phyloP scores from a whole-genome alignment of 2,888 invertebrate species.

The Hydraecia micacea region DNA sequence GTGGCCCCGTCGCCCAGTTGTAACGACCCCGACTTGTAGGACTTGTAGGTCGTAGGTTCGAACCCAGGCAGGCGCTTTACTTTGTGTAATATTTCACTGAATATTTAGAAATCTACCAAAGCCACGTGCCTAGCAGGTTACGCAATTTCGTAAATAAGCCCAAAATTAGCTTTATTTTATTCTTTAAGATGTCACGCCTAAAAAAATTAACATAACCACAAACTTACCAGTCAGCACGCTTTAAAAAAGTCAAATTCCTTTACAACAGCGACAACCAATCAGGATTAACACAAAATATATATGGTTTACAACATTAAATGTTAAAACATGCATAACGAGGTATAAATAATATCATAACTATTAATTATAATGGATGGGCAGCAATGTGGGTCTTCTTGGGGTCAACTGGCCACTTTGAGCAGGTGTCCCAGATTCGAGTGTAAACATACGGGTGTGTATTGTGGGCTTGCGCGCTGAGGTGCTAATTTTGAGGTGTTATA shows the following conservation, averaged over 20 bases:
- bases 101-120: not conserved
- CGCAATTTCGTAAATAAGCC: conserved; percentile 3
- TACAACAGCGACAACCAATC: conserved; percentile 15
- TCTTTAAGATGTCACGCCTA: not conserved
- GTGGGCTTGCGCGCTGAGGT: conserved; percentile 18
- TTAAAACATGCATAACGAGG: conserved; percentile 51
- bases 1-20: too few relatives aligned
- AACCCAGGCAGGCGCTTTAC: too few relatives aligned
- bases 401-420: conserved; percentile 70
- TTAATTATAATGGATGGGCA: conserved; percentile 58
- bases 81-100: too few relatives aligned
- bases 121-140: not conserved
- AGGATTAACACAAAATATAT: conserved; percentile 44
- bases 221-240: conserved; percentile 30
- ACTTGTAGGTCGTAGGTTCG: too few relatives aligned
- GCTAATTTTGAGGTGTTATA: conserved; percentile 32
- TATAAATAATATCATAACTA: conserved; percentile 57
- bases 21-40: too few relatives aligned
- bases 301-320: conserved; percentile 33
- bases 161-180: not conserved
- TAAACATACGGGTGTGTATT: conserved; percentile 55
- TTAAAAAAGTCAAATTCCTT: conserved; percentile 19
- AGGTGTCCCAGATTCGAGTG: conserved; percentile 72
- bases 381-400: conserved; percentile 53
- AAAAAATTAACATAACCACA: conserved; percentile 22